phyloP scores from a whole-genome alignment of 2,888 invertebrate species.

The Drosophila birchii region DNA sequence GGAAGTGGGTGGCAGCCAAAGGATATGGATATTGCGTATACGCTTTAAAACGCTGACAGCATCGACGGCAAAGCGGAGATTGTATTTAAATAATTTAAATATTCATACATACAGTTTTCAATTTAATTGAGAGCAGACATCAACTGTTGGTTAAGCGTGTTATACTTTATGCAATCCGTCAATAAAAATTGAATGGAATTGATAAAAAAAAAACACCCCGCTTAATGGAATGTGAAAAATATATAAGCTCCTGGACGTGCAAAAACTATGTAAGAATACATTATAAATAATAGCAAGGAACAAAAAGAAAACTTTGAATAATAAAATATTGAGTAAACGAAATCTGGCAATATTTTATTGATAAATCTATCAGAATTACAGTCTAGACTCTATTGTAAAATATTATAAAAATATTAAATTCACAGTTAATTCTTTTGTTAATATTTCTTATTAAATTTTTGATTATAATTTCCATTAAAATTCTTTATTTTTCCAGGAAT shows the following conservation, averaged over 20 bases:
- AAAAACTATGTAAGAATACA: constrained; percentile 8
- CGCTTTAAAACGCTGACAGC: constrained; percentile 38
- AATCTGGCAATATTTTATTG: neutral
- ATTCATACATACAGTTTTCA: constrained; percentile 34
- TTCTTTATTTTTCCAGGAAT: constrained; percentile 1
- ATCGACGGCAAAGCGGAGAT: constrained; percentile 27
- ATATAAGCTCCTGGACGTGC: neutral
- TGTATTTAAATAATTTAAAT: constrained; percentile 49
- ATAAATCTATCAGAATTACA: neutral
- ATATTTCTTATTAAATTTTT: neutral
- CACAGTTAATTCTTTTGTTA: neutral
- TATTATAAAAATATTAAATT: neutral
- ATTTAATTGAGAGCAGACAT: constrained; percentile 46
- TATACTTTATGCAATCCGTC: constrained; percentile 36
- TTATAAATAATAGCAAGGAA: constrained; percentile 1
- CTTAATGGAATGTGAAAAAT: constrained; percentile 12
- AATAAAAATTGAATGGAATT: constrained; percentile 21
- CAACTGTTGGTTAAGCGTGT: constrained; percentile 31
- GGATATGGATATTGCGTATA: constrained; percentile 31
- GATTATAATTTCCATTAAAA: constrained; percentile 1
- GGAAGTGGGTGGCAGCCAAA: constrained; percentile 12
- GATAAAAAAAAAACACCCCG: constrained; percentile 12
- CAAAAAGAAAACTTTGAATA: neutral
- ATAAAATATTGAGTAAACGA: neutral
- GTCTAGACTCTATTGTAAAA: neutral